Base-by-base conservation (phyloP, 2,113 vertebrate genomes). In the Tiliqua scincoides region DNA sequence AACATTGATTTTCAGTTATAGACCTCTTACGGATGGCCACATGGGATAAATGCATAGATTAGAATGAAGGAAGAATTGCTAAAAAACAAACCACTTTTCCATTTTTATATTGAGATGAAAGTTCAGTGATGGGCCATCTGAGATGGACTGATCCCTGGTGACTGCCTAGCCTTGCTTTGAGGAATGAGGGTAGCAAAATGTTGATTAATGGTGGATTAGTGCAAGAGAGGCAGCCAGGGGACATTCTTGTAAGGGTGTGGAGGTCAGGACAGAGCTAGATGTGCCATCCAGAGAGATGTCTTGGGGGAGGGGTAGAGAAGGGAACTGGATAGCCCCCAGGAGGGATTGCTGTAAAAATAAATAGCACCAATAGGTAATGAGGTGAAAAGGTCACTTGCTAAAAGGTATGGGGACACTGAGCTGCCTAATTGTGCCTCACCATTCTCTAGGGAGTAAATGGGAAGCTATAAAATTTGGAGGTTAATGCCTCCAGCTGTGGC, bases 311-410 rank as follows among this genome's bases (percentile, higher is more conserved):
- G 6, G 11, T 5, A 10, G 79, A 9, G n/a, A 75, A 79, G 21
- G 54, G 54, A 71, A 17, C 67, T 59, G 9, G 32, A 70, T 25
- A 63, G 43, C 73, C 21, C 76, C 35, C 12, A 57, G 89, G 90
- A 92, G 90, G 87, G 59, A 88, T 35, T 77, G 70, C 70, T 89
- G 89, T 88, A 91, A 94, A 95, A 94, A 93, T 89, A 92, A 94
- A 88, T 86, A 84, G 84, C 85, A 61, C 74, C 74, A 91, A 87
- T 89, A 89, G 93, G 87, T 30, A 89, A 90, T 94, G 91, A 93
- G 85, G 91, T 91, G 88, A 92, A 92, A 89, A 81, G 91, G 92
- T 93, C 92, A 81, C 90, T 82, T 82, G 80, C 68, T 91, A 85
- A 88, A 89, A 86, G 88, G 85, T 62, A 59, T 48, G 84, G 88